Percentiles rank a stretch among this genome's conserved stretches.
These are phyloP conservation scores for Lanius ludovicianus DNA, from an alignment of 2,113 vertebrate genomes.

Conservation along the genomic window DNA sequence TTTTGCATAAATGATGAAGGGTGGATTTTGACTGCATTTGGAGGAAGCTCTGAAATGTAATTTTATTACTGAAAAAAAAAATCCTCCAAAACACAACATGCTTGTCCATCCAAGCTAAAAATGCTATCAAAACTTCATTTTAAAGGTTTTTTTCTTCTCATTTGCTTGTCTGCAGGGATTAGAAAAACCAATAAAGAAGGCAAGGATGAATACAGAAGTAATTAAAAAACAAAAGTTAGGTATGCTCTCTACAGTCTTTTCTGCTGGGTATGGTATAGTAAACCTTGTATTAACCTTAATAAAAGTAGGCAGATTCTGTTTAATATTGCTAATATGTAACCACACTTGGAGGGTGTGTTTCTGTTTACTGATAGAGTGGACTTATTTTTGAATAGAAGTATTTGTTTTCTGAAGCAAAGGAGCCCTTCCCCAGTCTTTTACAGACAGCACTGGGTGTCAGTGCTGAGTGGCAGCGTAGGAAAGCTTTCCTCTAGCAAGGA, in stretches of 20 bases:
- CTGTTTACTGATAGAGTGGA: not conserved
- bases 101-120: not conserved
- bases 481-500: not conserved
- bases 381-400: not conserved
- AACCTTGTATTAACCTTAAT: not conserved
- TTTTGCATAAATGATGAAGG: not conserved
- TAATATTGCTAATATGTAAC: not conserved
- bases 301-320: not conserved
- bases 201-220: not conserved
- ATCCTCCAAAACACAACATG: not conserved
- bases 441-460: not conserved
- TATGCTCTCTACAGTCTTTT: not conserved
- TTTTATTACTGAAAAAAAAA: not conserved
- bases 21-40: not conserved
- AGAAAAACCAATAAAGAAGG: not conserved
- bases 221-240: not conserved
- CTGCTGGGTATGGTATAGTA: not conserved
- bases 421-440: not conserved
- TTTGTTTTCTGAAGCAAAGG: not conserved
- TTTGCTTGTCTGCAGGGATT: not conserved
- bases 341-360: not conserved
- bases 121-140: not conserved
- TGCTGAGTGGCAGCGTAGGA: not conserved
- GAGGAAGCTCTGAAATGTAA: not conserved
- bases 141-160: not conserved